phyloP scores from a whole-genome alignment of 92 coral and sea anemone species.

The Parazoanthus atlanticus region DNA sequence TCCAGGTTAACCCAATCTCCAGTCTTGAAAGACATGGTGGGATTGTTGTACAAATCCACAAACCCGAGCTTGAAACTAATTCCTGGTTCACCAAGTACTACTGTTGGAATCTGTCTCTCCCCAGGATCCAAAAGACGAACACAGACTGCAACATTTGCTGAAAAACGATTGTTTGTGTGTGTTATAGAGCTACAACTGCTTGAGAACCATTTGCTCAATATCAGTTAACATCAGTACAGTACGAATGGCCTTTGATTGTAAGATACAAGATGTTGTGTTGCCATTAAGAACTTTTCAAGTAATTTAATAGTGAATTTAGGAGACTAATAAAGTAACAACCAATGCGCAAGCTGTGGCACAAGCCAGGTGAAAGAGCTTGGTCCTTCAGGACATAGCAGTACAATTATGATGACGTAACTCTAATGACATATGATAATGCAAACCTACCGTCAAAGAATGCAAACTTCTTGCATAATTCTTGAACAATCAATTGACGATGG shows the following conservation, averaged over 20 bases:
- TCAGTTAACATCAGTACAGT: too few species aligned
- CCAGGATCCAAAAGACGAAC: conserved; percentile 72
- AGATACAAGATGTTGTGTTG: background rate
- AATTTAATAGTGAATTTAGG: too few species aligned
- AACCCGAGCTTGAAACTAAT: conserved; percentile 75
- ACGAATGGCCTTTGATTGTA: too few species aligned
- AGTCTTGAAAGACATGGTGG: conserved; percentile 58
- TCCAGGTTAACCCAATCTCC: conserved; percentile 74
- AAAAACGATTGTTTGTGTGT: background rate
- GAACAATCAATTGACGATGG: too few species aligned
- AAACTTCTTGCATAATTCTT: too few species aligned
- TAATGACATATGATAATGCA: background rate
- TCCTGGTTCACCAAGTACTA: conserved; percentile 71
- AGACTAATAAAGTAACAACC: background rate
- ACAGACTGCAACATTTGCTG: conserved; percentile 71
- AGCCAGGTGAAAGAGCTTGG: background rate
- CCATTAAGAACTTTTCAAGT: background rate
- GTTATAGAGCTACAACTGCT: background rate
- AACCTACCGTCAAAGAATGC: background rate
- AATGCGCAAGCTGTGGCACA: background rate
- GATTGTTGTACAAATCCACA: conserved; percentile 68
- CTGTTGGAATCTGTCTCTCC: conserved; percentile 64
- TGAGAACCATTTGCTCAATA: background rate
- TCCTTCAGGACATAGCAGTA: background rate
- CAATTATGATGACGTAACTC: background rate